phyloP scores from a whole-genome alignment of 2,797 vertebrate species.

The Tadarida brasiliensis region DNA sequence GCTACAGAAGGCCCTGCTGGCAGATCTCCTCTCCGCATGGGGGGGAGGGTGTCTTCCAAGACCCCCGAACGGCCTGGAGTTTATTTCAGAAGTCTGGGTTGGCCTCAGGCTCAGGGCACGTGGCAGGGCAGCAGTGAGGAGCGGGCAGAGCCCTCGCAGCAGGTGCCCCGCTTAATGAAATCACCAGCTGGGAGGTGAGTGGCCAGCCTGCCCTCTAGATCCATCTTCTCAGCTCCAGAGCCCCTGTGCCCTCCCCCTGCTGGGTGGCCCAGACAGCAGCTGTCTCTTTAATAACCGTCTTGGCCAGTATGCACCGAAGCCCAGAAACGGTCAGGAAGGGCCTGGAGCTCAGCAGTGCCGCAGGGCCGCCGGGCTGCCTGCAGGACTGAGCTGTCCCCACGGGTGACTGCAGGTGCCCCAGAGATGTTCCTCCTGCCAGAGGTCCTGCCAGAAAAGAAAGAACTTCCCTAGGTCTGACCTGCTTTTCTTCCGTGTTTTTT shows the following conservation, averaged over 20 bases:
- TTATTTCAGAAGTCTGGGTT: slow-evolving; percentile 42
- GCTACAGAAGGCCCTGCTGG: slow-evolving; percentile 28
- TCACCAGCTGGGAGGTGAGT: slow-evolving; percentile 68
- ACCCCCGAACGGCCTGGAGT: not conserved
- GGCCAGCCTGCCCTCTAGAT: slow-evolving; percentile 66
- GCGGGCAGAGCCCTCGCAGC: not conserved
- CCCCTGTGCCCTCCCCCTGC: slow-evolving; percentile 60
- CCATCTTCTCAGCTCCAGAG: not conserved
- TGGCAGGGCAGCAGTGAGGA: not conserved
- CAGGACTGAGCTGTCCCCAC: not conserved
- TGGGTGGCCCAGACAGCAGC: slow-evolving; percentile 72
- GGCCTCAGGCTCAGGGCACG: not conserved
- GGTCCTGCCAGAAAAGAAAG: not conserved
- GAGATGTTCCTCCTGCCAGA: not conserved
- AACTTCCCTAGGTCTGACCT: not conserved
- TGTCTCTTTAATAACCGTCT: slow-evolving; percentile 74
- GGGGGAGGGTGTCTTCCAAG: slow-evolving; percentile 45
- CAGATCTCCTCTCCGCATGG: not conserved
- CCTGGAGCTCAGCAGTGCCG: not conserved
- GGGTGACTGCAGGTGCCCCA: not conserved
- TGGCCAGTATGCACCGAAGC: not conserved
- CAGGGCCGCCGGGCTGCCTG: not conserved
- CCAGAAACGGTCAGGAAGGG: not conserved
- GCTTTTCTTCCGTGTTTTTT: not conserved
- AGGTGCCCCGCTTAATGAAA: slow-evolving; percentile 61